These are phyloP conservation scores for Neuroterus valhalla DNA, from an alignment of 1,140 invertebrate species.

Conservation along the genomic window DNA sequence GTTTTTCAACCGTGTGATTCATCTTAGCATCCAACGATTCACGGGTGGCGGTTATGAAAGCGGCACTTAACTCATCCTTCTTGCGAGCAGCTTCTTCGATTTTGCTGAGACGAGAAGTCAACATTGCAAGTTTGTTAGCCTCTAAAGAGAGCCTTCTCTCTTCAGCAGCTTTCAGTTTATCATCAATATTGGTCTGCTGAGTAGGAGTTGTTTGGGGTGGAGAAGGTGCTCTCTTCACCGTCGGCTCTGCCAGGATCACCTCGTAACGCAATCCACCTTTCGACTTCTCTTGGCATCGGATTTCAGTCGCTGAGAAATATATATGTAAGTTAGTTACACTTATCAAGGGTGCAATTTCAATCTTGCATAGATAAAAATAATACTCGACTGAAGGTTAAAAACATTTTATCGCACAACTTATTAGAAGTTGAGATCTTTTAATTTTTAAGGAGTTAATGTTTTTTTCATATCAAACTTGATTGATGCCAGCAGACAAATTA, in stretches of 20 bases:
- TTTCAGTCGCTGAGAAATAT: constrained; percentile 83
- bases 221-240: constrained; percentile 80
- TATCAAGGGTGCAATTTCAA: background rate
- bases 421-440: too few species aligned
- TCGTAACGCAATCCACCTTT: constrained; percentile 94
- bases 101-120: constrained; percentile 87
- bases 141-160: constrained; percentile 92
- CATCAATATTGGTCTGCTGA: constrained; percentile 86
- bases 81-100: constrained; percentile 93
- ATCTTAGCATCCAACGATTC: constrained; percentile 93
- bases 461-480: too few species aligned
- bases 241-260: constrained; percentile 92
- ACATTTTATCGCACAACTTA: too few species aligned
- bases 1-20: constrained; percentile 89
- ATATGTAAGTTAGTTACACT: constrained; percentile 46
- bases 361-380: too few species aligned
- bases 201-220: constrained; percentile 73
- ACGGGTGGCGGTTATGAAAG: constrained; percentile 88
- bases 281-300: constrained; percentile 90
- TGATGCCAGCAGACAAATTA: too few species aligned
- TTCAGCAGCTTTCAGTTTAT: constrained; percentile 93
- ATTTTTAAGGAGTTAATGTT: too few species aligned
- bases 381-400: too few species aligned
- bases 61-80: constrained; percentile 88
- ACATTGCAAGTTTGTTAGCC: constrained; percentile 86